Conservation (phyloP, 2,888 invertebrate genomes). For the Idaea aversata region DNA sequence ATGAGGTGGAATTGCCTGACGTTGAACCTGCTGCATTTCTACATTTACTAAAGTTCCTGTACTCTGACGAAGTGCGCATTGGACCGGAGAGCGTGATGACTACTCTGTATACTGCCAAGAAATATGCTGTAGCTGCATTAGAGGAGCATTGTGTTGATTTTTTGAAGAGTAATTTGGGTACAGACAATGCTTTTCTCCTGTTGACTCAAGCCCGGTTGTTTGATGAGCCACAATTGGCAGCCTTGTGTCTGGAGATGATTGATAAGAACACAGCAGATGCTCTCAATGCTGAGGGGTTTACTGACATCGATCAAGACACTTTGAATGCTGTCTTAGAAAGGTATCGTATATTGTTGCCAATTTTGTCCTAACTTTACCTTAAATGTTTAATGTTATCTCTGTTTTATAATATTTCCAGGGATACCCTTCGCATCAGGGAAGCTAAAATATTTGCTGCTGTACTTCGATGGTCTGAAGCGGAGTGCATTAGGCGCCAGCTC, state of each 20-base stretch:
- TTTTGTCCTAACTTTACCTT: neutral
- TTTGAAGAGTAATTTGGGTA: slow-evolving; percentile 85
- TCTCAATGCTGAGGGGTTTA: slow-evolving; percentile 88
- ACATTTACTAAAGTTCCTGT: slow-evolving; percentile 85
- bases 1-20: slow-evolving; percentile 89
- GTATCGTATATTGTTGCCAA: slow-evolving; percentile 35
- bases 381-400: slow-evolving; percentile 1
- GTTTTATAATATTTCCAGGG: slow-evolving; percentile 66
- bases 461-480: slow-evolving; percentile 86
- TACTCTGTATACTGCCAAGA: slow-evolving; percentile 91
- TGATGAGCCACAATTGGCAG: slow-evolving; percentile 90
- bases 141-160: slow-evolving; percentile 92
- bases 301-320: slow-evolving; percentile 90
- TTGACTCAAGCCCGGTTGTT: slow-evolving; percentile 89
- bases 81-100: slow-evolving; percentile 93
- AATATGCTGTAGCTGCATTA: slow-evolving; percentile 91
- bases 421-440: slow-evolving; percentile 89
- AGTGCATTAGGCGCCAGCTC: slow-evolving; percentile 84
- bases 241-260: slow-evolving; percentile 89
- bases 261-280: slow-evolving; percentile 92
- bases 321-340: slow-evolving; percentile 86
- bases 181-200: slow-evolving; percentile 91
- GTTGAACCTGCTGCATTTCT: slow-evolving; percentile 91
- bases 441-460: slow-evolving; percentile 88
- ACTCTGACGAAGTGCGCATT: slow-evolving; percentile 91